A percentile compares a stretch with the other conserved stretches of the same genome.
Evolutionary conservation across 2,888 invertebrate species (phyloP).

Genomic region (Eupithecia exiguata): DNA sequence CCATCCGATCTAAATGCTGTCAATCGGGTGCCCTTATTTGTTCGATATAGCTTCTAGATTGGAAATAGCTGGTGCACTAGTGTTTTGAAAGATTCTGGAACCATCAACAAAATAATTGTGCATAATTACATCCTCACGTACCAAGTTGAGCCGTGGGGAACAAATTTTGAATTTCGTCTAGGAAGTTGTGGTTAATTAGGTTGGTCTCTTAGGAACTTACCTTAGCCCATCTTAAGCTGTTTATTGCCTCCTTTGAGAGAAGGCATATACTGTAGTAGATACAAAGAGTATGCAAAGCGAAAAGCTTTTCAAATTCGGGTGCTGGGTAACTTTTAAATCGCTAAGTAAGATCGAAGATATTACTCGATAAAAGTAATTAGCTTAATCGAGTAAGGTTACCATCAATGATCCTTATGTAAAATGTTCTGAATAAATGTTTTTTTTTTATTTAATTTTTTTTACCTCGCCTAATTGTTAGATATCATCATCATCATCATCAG

Average conservation of each 20-base stretch:
- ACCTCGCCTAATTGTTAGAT: too few species aligned
- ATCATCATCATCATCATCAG: too few species aligned
- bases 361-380: too few species aligned
- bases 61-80: slow-evolving; percentile 14
- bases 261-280: neutral
- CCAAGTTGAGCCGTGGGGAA: neutral
- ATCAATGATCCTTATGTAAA: too few species aligned
- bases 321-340: neutral
- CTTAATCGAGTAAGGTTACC: too few species aligned
- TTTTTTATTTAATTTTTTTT: too few species aligned
- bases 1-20: slow-evolving; percentile 69
- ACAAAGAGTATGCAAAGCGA: neutral
- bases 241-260: neutral
- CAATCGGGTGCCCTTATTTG: slow-evolving; percentile 49
- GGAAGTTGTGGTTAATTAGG: neutral
- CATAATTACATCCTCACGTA: neutral
- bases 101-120: neutral
- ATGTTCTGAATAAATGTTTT: too few species aligned
- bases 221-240: neutral
- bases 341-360: neutral
- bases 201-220: neutral
- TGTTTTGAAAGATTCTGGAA: neutral
- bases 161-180: neutral
- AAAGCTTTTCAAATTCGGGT: neutral
- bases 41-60: slow-evolving; percentile 23